Evolutionary conservation across 2,113 vertebrate genomes (phyloP), one percentile per base, ranked within the genome.

Genomic region (Australoheros scitulus): DNA sequence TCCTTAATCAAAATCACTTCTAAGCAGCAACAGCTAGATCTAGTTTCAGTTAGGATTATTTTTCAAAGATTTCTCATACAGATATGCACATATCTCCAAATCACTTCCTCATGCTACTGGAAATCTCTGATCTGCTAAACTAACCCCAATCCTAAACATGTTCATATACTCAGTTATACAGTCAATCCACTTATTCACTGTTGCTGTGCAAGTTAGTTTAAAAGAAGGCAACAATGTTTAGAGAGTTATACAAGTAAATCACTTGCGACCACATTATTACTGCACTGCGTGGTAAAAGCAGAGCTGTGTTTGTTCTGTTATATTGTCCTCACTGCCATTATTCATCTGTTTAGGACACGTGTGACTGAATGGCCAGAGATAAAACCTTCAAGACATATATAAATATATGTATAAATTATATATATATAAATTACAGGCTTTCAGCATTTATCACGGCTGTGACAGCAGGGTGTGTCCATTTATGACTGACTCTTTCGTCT

Each of bases 251-350:
- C 13, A 17, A 43, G 38, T n/a, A 65, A 43, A 43, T 38, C 26
- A 68, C 47, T 68, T 50, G 29, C 4, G 4, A 29, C 29, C 29
- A 29, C 29, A 29, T 29, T 29, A 29, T 29, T 3, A 29, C 29
- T 29, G 29, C 29, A 29, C 29, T 29, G 29, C 4, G 29, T 29
- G 29, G 29, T 29, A 29, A 29, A 26, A 26, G 26, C 26, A 29
- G 29, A 29, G 14, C 41, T 68, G 52, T 43, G 64, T 86, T 91
- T 89, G 80, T 13, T 80, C 50, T 58, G 32, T 77, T 70, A 11
- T 77, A 13, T 9, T 18, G 3, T 6, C 4, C 1, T 32, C 65
- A 5, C 59, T 76, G 7, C 8, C 34, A 65, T 70, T n/a, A 72
- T 64, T 60, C 14, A 59, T 79, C 18, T 57, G 11, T 83, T 43